These are phyloP conservation scores for Chascanopsetta lugubris DNA, from an alignment of 2,113 vertebrate species.

Conservation along the genomic window DNA sequence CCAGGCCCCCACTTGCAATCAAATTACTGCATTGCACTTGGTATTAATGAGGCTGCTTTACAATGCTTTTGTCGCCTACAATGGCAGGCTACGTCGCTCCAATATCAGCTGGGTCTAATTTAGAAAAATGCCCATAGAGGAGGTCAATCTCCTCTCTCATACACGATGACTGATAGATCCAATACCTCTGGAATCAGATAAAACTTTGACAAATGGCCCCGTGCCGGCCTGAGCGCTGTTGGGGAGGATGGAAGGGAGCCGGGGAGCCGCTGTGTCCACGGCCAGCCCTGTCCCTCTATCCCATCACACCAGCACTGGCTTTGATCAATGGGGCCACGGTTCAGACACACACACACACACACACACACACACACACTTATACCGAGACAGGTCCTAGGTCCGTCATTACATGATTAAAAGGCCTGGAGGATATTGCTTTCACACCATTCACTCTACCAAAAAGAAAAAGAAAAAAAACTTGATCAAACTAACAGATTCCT, in stretches of 20 bases:
- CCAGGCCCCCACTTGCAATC: slow-evolving; percentile 43
- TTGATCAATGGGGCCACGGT: slow-evolving; percentile 87
- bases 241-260: slow-evolving; percentile 58
- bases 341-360: slow-evolving; percentile 51
- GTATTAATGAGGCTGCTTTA: slow-evolving; percentile 69
- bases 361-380: slow-evolving; percentile 45
- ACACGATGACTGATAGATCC: slow-evolving; percentile 92
- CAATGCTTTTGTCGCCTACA: slow-evolving; percentile 58
- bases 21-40: slow-evolving; percentile 55
- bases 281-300: slow-evolving; percentile 80
- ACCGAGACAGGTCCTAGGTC: slow-evolving; percentile 70
- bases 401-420: slow-evolving; percentile 82
- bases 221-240: slow-evolving; percentile 75
- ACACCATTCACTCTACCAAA: slow-evolving; percentile 66
- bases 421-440: slow-evolving; percentile 84
- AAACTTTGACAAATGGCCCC: slow-evolving; percentile 95
- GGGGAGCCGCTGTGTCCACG: slow-evolving; percentile 73
- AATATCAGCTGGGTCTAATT: slow-evolving; percentile 79
- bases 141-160: slow-evolving; percentile 86
- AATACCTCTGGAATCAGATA: slow-evolving; percentile 96
- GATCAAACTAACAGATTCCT: slow-evolving; percentile 76
- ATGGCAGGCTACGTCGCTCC: slow-evolving; percentile 58
- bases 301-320: slow-evolving; percentile 83
- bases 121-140: slow-evolving; percentile 81
- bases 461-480: slow-evolving; percentile 68